Base-by-base conservation (phyloP, 2,113 vertebrate genomes). In the Rhineura floridana region DNA sequence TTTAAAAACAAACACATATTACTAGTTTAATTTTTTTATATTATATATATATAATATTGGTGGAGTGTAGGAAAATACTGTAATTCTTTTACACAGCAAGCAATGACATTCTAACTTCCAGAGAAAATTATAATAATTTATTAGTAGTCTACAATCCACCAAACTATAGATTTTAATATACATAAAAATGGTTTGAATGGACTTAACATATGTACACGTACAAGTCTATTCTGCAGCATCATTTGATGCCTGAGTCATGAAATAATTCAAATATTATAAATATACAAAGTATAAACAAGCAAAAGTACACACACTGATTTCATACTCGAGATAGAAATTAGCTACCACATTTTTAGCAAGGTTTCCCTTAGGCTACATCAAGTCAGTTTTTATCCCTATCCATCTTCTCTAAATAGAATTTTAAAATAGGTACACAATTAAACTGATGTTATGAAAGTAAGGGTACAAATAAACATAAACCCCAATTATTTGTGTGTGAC, bases 61-160 rank as follows among this genome's bases (percentile, higher is more conserved):
- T 97, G 95, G 97, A 96, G 95, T 96, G 95, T 96, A 97, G 96
- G 95, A 97, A 97, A 97, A 96, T 95, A 97, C 95, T 97, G 93
- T 96, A 96, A 94, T 96, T 87, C 91, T 96, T 93, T 95, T 92
- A 90, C 92, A 95, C 94, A 89, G 95, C 95, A 96, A 96, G 94
- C 96, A 96, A 96, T 95, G 93, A 93, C 95, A 95, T 95, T 95
- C 91, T 90, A 90, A 94, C 94, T 91, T 93, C 90, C 90, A 82
- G 90, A 91, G 82, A 69, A 91, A 91, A 92, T 88, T 88, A 83
- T 83, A 89, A 94, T 90, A 92, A 92, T 92, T 90, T 94, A 93
- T 96, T 95, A 95, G 94, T 97, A 95, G 95, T 95, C 94, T 91
- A 96, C 89, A 94, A 91, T 95, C 96, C 96, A 96, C 97, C 95